Conservation (phyloP, 2,888 invertebrate genomes). For the Lasioglossum malachurum region DNA sequence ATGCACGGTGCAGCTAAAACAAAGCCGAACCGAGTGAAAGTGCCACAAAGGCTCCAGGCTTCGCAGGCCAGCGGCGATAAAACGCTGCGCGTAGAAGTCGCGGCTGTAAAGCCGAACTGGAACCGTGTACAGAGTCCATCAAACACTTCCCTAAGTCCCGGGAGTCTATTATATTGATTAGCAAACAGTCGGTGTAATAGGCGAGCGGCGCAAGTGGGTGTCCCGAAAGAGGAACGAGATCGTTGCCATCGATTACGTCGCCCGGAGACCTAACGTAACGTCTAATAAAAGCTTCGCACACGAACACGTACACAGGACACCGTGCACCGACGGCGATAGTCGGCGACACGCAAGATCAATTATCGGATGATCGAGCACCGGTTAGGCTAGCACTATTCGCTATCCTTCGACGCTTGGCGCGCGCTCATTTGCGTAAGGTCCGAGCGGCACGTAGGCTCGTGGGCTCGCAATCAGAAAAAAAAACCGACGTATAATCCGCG, state of each 20-base stretch:
- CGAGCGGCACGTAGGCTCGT: conserved; percentile 46
- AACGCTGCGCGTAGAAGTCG: background rate
- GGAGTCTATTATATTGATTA: conserved; percentile 20
- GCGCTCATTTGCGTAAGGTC: conserved; percentile 65
- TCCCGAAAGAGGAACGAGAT: conserved; percentile 30
- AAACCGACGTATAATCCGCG: conserved; percentile 69
- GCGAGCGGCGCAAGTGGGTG: conserved; percentile 13
- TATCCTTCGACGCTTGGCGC: conserved; percentile 29
- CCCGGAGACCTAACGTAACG: conserved; percentile 27
- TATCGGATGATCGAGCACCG: conserved; percentile 55
- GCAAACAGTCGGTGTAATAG: conserved; percentile 10
- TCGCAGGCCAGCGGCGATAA: background rate
- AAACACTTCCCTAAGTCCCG: background rate
- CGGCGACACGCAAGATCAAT: conserved; percentile 51
- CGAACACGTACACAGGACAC: background rate
- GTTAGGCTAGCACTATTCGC: background rate
- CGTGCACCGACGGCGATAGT: conserved; percentile 19
- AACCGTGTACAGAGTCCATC: background rate
- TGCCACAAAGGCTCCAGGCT: background rate
- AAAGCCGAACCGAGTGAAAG: background rate
- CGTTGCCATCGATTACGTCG: conserved; percentile 23
- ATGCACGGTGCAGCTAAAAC: background rate
- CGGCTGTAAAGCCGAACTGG: background rate
- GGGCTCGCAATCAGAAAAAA: conserved; percentile 67
- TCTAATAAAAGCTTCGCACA: conserved; percentile 33